Evolutionary conservation across 2,888 invertebrate genomes (phyloP).

Genomic region (Baccha elongata): DNA sequence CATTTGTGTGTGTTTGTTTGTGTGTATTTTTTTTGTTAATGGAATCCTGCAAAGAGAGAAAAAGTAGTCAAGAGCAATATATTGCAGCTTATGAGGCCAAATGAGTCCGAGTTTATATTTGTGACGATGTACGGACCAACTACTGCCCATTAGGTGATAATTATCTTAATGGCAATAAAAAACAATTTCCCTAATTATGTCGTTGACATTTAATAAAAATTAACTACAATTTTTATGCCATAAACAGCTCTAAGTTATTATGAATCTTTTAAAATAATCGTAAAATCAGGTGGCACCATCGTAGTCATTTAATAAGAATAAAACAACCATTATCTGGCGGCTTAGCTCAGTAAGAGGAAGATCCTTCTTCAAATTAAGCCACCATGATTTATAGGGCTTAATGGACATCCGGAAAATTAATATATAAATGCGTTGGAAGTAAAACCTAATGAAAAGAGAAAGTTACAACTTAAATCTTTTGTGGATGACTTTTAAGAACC

Average conservation of each 20-base stretch:
- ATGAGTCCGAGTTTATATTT: constrained; percentile 4
- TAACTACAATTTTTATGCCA: not conserved
- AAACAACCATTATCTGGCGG: constrained; percentile 6
- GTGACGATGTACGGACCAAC: constrained; percentile 16
- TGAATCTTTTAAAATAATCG: not conserved
- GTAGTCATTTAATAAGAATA: constrained; percentile 10
- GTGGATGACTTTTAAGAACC: too few relatives aligned
- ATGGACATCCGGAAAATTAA: not conserved
- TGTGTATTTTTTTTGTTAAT: not conserved
- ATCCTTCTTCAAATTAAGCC: not conserved
- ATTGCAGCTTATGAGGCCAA: constrained; percentile 15
- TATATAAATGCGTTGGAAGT: not conserved
- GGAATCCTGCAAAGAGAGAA: not conserved
- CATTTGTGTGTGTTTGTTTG: not conserved
- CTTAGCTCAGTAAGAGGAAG: not conserved
- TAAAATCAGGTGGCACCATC: not conserved
- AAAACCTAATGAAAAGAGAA: not conserved
- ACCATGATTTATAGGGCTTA: constrained; percentile 13
- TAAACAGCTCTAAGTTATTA: not conserved
- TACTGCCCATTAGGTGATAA: constrained; percentile 23
- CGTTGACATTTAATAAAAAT: not conserved
- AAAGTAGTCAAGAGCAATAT: constrained; percentile 28
- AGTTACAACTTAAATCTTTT: too few relatives aligned
- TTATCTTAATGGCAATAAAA: constrained; percentile 32
- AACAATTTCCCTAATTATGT: constrained; percentile 20